A percentile compares a stretch with the other conserved stretches of the same genome.
These are phyloP conservation scores for Aphidius ervi DNA, from an alignment of 1,140 invertebrate species.

Conservation along the genomic window DNA sequence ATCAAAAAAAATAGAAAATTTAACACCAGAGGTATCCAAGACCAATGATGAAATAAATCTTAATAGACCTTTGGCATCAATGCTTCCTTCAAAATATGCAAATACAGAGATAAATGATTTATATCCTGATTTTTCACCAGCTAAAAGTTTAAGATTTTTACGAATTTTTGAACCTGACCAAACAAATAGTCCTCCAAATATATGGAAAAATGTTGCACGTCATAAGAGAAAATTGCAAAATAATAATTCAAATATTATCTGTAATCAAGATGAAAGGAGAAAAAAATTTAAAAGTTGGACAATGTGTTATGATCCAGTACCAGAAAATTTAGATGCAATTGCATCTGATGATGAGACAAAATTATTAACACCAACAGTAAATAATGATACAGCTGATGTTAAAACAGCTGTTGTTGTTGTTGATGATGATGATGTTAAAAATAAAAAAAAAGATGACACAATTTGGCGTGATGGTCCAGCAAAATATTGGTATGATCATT, in stretches of 20 bases:
- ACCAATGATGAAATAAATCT: constrained; percentile 60
- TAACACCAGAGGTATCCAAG: constrained; percentile 39
- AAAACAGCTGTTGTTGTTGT: constrained; percentile 77
- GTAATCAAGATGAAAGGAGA: constrained; percentile 60
- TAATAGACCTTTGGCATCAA: constrained; percentile 89
- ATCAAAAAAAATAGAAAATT: not conserved
- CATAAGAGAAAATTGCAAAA: constrained; percentile 62
- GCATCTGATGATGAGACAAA: constrained; percentile 68
- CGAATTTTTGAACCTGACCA: constrained; percentile 90
- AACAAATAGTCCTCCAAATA: constrained; percentile 83
- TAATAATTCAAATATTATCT: constrained; percentile 63
- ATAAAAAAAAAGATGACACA: too few species aligned
- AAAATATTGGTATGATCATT: constrained; percentile 96
- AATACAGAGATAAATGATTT: constrained; percentile 84
- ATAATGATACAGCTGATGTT: constrained; percentile 55
- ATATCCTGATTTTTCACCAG: constrained; percentile 89
- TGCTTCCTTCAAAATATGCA: constrained; percentile 91
- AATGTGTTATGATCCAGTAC: constrained; percentile 61
- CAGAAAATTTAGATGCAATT: constrained; percentile 55
- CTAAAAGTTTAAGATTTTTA: constrained; percentile 88
- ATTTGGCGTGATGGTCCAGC: constrained; percentile 94
- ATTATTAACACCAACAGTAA: constrained; percentile 54
- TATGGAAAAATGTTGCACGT: constrained; percentile 84
- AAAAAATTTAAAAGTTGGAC: constrained; percentile 59
- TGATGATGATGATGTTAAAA: not conserved